Conservation (phyloP, 2,797 vertebrate species). For the Alosa sapidissima region DNA sequence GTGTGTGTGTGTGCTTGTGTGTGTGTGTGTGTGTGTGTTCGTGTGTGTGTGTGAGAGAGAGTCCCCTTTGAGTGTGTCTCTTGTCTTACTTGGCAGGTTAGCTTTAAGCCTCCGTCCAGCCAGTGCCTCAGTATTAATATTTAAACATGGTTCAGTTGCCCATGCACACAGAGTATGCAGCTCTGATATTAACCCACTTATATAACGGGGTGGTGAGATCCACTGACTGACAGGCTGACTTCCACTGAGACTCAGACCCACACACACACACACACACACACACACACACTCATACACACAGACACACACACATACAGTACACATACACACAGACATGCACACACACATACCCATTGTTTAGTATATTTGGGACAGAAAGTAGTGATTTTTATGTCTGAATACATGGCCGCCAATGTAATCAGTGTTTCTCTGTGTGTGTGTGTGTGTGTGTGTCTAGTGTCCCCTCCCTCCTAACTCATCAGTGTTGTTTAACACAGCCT, state of each 20-base stretch:
- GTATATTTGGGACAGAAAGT: not conserved
- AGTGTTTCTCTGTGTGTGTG: not conserved
- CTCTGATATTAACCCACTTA: conserved; percentile 6
- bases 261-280: not conserved
- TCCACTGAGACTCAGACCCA: not conserved
- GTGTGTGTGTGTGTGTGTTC: not conserved
- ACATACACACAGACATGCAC: not conserved
- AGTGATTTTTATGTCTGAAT: not conserved
- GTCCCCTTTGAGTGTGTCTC: conserved; percentile 3
- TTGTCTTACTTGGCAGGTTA: conserved; percentile 24
- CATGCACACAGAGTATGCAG: not conserved
- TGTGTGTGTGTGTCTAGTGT: not conserved
- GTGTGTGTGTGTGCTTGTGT: not conserved
- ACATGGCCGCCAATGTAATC: not conserved
- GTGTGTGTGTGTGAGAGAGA: not conserved
- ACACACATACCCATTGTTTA: not conserved
- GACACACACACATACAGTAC: not conserved
- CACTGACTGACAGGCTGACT: conserved; percentile 45
- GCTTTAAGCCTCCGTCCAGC: conserved; percentile 1
- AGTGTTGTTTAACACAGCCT: conserved; percentile 46
- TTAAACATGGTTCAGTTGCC: not conserved
- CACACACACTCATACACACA: not conserved
- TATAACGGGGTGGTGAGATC: not conserved
- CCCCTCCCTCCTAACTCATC: not conserved
- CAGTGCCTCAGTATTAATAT: not conserved